phyloP scores from a whole-genome alignment of 92 coral and sea anemone genomes.

The Blastomussa wellsi region DNA sequence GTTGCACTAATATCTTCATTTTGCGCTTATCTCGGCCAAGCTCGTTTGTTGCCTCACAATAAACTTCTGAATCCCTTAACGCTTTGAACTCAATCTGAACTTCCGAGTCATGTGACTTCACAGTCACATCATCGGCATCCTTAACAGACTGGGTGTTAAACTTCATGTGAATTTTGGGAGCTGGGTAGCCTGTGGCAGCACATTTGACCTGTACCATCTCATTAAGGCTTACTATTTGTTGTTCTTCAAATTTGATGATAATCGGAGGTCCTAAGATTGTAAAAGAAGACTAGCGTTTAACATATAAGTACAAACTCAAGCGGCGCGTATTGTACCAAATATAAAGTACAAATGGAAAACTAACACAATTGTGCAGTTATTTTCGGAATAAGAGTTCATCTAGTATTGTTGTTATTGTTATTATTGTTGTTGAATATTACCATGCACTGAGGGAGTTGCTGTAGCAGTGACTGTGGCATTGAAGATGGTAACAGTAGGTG shows the following conservation, averaged over 20 bases:
- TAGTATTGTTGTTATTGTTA: background rate
- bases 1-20: conserved; percentile 43
- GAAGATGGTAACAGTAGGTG: background rate
- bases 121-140: conserved; percentile 28
- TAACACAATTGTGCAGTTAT: background rate
- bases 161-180: conserved; percentile 40
- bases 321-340: background rate
- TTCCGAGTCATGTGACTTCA: conserved; percentile 30
- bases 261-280: conserved; percentile 8
- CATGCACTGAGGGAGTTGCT: background rate
- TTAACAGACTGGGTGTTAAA: conserved; percentile 39
- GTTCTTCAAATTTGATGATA: background rate
- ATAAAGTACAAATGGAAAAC: background rate
- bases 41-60: conserved; percentile 53
- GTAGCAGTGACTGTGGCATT: conserved; percentile 8
- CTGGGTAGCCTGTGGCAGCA: conserved; percentile 57
- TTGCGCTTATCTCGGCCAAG: conserved; percentile 43
- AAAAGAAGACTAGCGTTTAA: background rate
- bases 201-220: conserved; percentile 42
- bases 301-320: background rate
- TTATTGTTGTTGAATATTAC: conserved; percentile 11
- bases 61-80: conserved; percentile 40
- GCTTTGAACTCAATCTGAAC: conserved; percentile 52
- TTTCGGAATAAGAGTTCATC: background rate
- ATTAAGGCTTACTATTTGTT: background rate